Conservation (phyloP, 1,140 invertebrate species). For the Trigoniulus corallinus region DNA sequence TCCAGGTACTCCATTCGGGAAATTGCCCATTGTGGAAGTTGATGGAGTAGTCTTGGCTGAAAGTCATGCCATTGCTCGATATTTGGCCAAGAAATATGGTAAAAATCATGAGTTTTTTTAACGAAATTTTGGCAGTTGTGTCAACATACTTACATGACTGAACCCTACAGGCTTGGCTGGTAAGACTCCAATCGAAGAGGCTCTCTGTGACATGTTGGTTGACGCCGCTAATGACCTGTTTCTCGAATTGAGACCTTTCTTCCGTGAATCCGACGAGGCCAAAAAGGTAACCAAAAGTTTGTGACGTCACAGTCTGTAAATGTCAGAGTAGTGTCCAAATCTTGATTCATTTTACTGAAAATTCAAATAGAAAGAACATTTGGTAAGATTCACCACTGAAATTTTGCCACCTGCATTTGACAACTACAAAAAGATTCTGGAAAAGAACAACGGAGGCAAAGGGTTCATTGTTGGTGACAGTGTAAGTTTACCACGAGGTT, state of each 20-base stretch:
- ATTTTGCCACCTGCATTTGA: not conserved
- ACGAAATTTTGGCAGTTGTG: not conserved
- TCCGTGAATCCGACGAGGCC: conserved; percentile 7
- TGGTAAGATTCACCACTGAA: not conserved
- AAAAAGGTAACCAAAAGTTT: too few relatives aligned
- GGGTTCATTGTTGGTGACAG: not conserved
- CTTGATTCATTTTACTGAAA: not conserved
- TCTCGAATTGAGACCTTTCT: conserved; percentile 2
- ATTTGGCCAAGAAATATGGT: conserved; percentile 11
- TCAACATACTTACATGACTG: not conserved
- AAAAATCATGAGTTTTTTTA: not conserved
- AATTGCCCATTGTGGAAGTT: conserved; percentile 10
- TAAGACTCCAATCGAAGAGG: conserved; percentile 6
- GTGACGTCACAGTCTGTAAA: too few relatives aligned
- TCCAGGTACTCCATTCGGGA: conserved; percentile 15
- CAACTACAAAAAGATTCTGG: not conserved
- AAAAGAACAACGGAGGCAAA: not conserved
- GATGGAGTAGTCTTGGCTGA: conserved; percentile 9
- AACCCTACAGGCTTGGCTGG: conserved; percentile 8
- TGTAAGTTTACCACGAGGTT: too few relatives aligned
- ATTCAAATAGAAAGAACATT: not conserved
- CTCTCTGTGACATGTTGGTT: conserved; percentile 8
- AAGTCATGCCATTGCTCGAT: conserved; percentile 9
- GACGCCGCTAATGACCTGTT: conserved; percentile 6
- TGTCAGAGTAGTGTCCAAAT: not conserved